Percentiles rank a stretch among this genome's conserved stretches.
These are phyloP conservation scores for Nymphalis polychloros DNA, from an alignment of 2,888 invertebrate genomes.

Conservation along the genomic window DNA sequence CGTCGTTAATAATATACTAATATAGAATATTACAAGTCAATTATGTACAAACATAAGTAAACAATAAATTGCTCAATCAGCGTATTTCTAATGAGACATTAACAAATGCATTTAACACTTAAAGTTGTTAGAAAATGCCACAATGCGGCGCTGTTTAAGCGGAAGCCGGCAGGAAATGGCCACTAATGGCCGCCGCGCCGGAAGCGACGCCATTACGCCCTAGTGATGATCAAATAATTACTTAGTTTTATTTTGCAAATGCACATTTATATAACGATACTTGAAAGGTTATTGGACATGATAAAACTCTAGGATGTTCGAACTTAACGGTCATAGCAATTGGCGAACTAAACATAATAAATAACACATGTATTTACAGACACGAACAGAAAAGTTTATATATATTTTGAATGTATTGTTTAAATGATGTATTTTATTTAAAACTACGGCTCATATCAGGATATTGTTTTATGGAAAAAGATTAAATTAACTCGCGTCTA, in stretches of 20 bases:
- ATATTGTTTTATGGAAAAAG: too few relatives aligned
- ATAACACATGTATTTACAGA: background rate
- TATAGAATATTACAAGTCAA: too few relatives aligned
- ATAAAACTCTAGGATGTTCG: background rate
- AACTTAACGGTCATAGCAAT: background rate
- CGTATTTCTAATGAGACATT: conserved; percentile 5
- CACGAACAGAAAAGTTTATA: too few relatives aligned
- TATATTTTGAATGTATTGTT: too few relatives aligned
- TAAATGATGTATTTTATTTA: too few relatives aligned
- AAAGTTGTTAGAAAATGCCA: conserved; percentile 27
- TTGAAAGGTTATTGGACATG: background rate
- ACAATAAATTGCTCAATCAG: background rate
- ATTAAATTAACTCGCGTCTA: too few relatives aligned
- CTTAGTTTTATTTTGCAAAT: conserved; percentile 46
- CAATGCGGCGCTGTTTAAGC: conserved; percentile 52
- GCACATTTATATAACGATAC: conserved; percentile 26
- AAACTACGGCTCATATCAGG: too few relatives aligned
- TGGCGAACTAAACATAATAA: background rate
- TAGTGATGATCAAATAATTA: conserved; percentile 79
- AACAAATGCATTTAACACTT: conserved; percentile 11
- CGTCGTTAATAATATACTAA: too few relatives aligned
- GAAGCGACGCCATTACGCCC: conserved; percentile 74
- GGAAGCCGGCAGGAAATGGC: conserved; percentile 77
- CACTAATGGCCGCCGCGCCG: conserved; percentile 77
- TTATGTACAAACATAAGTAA: too few relatives aligned